phyloP scores from a whole-genome alignment of 2,888 invertebrate genomes.

The Zhuqinia jingwanae region DNA sequence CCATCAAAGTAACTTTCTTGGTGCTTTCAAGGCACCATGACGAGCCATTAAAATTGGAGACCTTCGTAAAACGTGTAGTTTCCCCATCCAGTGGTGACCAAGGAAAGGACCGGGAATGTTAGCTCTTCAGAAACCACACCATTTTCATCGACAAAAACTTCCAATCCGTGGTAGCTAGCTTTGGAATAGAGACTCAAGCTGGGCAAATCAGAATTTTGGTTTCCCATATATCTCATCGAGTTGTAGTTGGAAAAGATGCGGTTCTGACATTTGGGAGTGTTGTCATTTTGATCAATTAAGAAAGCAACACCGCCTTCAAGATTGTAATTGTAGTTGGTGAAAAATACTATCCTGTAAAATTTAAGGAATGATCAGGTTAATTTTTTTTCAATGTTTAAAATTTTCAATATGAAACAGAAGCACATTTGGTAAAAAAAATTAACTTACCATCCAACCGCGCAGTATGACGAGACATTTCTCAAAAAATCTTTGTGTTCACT shows the following conservation, averaged over 20 bases:
- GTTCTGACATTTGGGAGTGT: conserved; percentile 51
- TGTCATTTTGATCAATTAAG: conserved; percentile 51
- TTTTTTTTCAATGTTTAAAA: neutral
- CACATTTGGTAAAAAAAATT: neutral
- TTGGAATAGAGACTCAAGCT: conserved; percentile 64
- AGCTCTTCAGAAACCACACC: conserved; percentile 7
- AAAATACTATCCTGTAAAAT: conserved; percentile 55
- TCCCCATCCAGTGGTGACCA: conserved; percentile 53
- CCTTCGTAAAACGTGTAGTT: conserved; percentile 63
- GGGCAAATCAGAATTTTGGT: conserved; percentile 45
- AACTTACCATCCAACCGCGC: conserved; percentile 66
- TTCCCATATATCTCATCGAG: conserved; percentile 65
- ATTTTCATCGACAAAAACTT: conserved; percentile 48
- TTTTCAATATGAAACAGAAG: neutral
- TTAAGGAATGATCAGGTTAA: neutral
- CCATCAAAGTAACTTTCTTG: conserved; percentile 38
- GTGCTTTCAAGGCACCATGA: conserved; percentile 53
- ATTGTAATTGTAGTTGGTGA: conserved; percentile 52
- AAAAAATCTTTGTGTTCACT: conserved; percentile 58
- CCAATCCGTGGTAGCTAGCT: conserved; percentile 59
- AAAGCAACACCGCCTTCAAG: conserved; percentile 59
- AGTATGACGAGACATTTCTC: conserved; percentile 53
- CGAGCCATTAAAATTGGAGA: conserved; percentile 13
- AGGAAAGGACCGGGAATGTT: conserved; percentile 37
- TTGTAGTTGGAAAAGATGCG: conserved; percentile 60